Evolutionary conservation across 2,113 vertebrate genomes (phyloP).

Genomic region (Bufo bufo): DNA sequence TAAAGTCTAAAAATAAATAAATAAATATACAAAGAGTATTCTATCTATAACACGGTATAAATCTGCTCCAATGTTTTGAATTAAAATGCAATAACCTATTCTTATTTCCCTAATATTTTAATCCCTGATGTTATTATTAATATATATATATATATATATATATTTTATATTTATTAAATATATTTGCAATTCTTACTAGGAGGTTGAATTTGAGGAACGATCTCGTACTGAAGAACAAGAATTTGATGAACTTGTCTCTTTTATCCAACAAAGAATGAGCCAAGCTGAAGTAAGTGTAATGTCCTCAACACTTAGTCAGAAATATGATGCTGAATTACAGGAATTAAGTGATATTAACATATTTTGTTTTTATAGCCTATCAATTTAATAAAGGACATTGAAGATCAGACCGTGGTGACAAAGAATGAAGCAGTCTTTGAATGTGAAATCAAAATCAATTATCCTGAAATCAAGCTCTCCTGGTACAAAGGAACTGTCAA

Average conservation of each 20-base stretch:
- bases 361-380: conserved; percentile 82
- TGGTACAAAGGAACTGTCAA: conserved; percentile 98
- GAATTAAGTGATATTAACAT: background rate
- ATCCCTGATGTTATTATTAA: background rate
- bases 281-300: conserved; percentile 85
- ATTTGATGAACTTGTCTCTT: conserved; percentile 87
- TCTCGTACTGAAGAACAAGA: conserved; percentile 84
- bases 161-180: no score
- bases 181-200: conserved; percentile 70
- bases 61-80: background rate
- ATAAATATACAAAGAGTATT: no score
- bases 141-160: background rate
- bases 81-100: background rate
- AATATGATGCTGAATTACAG: background rate
- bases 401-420: conserved; percentile 80
- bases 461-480: conserved; percentile 92
- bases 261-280: conserved; percentile 94
- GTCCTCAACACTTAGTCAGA: background rate
- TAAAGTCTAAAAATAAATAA: no score
- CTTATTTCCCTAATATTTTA: background rate
- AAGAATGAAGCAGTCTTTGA: conserved; percentile 85
- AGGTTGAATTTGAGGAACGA: conserved; percentile 80
- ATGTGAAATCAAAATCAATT: conserved; percentile 93
- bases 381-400: conserved; percentile 87
- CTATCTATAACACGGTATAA: no score